phyloP scores from a whole-genome alignment of 2,888 invertebrate genomes.

The Entomobrya proxima region DNA sequence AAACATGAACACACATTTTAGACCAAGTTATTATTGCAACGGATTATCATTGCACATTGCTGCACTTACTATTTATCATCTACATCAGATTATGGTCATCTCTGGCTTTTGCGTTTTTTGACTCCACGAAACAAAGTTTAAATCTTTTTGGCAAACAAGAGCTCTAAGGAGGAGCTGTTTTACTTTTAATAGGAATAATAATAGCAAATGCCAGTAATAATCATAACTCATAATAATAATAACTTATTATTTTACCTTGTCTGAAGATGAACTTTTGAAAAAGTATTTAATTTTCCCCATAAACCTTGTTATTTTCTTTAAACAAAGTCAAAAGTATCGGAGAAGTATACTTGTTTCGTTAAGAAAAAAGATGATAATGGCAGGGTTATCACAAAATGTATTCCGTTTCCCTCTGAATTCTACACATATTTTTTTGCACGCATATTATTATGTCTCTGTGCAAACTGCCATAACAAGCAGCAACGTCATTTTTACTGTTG shows the following conservation, averaged over 20 bases:
- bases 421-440: too few species aligned
- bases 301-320: too few species aligned
- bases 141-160: slow-evolving; percentile 2
- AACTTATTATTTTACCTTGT: neutral
- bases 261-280: neutral
- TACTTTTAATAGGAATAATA: slow-evolving; percentile 17
- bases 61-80: too few species aligned
- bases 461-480: too few species aligned
- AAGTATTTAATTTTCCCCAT: too few species aligned
- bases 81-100: neutral
- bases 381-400: too few species aligned
- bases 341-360: too few species aligned
- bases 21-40: neutral
- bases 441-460: too few species aligned
- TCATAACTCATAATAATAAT: neutral
- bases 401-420: too few species aligned
- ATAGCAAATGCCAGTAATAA: neutral
- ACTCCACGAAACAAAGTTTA: neutral
- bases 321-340: too few species aligned
- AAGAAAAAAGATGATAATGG: too few species aligned
- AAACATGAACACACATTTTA: neutral
- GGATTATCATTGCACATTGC: neutral
- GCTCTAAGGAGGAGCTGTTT: slow-evolving; percentile 3
- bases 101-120: neutral
- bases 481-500: too few species aligned